Evolutionary conservation across 2,888 invertebrate genomes (phyloP).

Genomic region (Xanthorhoe designata): DNA sequence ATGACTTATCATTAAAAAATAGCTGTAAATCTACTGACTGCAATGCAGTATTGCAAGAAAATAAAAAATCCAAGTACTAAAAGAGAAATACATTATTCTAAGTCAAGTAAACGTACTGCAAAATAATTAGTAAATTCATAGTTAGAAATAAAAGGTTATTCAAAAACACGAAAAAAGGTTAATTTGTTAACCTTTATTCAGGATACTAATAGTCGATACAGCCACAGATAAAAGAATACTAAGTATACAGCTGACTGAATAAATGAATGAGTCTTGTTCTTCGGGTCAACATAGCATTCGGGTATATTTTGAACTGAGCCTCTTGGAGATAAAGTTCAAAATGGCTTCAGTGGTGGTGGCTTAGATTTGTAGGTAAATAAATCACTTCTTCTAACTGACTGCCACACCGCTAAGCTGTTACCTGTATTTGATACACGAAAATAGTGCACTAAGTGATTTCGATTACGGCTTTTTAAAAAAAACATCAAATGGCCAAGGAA

Average conservation of each 20-base stretch:
- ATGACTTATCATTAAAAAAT: too few species aligned
- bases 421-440: constrained; percentile 17
- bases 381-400: constrained; percentile 39
- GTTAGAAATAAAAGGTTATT: too few species aligned
- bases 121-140: too few species aligned
- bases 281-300: constrained; percentile 42
- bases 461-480: not conserved
- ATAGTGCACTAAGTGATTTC: constrained; percentile 3
- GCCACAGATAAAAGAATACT: too few species aligned
- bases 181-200: constrained; percentile 18
- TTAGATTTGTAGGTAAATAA: constrained; percentile 29
- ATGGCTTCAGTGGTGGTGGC: constrained; percentile 1
- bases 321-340: constrained; percentile 3
- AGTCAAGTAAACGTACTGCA: too few species aligned
- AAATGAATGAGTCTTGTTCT: constrained; percentile 49
- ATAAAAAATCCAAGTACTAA: too few species aligned
- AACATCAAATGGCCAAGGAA: not conserved
- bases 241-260: too few species aligned
- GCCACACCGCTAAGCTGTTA: constrained; percentile 33
- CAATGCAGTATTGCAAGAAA: too few species aligned
- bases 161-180: not conserved
- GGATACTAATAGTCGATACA: constrained; percentile 29
- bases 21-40: too few species aligned
- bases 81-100: too few species aligned
- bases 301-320: constrained; percentile 11